Evolutionary conservation across 2,113 vertebrate genomes (phyloP), one percentile per base, ranked within the genome.

Genomic region (Zosterops borbonicus): DNA sequence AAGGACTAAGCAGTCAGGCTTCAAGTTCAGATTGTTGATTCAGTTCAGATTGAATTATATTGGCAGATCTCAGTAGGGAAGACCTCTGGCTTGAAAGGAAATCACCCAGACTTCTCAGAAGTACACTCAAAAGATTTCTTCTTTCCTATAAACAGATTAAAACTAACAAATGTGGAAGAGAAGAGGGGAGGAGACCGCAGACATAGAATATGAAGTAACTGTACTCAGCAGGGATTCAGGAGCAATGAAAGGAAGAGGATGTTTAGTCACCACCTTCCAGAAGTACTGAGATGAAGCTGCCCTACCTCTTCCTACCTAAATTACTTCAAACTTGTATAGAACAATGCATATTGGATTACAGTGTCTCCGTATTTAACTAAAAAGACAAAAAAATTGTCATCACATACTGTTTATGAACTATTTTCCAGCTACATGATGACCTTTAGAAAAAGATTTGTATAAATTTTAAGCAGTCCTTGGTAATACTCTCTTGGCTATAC

Each of bases 261-360:
- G 94, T 95, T 95, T 95, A 96, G 89, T 79, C 84, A 89, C 29
- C 29, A 73, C 65, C 41, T 94, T 68, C 79, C 79, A 93, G 55
- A 94, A 83, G 21, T 31, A 80, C 46, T 1, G 15, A 85, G 62
- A 69, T 76, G 76, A 80, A 94, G 68, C 64, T 86, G 93, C 63
- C 87, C 89, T 95, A 75, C 83, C 81, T 78, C 87, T 91, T 92
- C 87, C 93, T 87, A 87, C 27, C 60, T 62, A 73, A 83, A 70
- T 64, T 22, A 85, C 28, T 91, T 73, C 41, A 39, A 49, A 50
- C 23, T 75, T 53, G 24, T 8, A 65, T 20, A 35, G 52, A 89
- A 92, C 89, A 92, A 95, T 27, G 65, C 39, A 9, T 29, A 28
- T 2, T n/a, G 60, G 29, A 22, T 75, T 76, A 76, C 27, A 63